Percentiles rank a stretch among this genome's conserved stretches.
phyloP scores from a whole-genome alignment of 2,113 vertebrate species.

The Hippoglossus stenolepis region DNA sequence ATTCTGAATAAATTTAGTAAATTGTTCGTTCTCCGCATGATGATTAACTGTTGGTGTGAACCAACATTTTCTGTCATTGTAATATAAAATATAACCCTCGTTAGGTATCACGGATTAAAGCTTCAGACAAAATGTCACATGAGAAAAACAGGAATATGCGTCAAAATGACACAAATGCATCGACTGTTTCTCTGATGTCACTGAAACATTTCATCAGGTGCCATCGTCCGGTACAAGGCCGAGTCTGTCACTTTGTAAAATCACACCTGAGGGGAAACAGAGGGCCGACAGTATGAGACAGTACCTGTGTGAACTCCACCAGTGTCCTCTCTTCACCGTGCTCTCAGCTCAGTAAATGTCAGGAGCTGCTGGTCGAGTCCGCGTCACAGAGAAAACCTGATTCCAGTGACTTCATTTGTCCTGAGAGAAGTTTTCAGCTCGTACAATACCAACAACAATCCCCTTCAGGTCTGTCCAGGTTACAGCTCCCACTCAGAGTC shows the following conservation, averaged over 20 bases:
- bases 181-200: too few species aligned
- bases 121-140: background rate
- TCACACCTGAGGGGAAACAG: background rate
- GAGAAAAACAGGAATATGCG: too few species aligned
- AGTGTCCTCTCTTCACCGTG: background rate
- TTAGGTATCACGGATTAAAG: background rate
- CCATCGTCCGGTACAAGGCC: background rate
- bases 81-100: too few species aligned
- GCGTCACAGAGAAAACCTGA: constrained; percentile 18
- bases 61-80: too few species aligned
- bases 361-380: constrained; percentile 33
- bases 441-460: constrained; percentile 26
- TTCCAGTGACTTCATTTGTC: constrained; percentile 3
- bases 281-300: background rate
- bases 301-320: constrained; percentile 37
- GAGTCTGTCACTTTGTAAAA: too few species aligned
- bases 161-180: too few species aligned
- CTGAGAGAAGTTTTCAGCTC: constrained; percentile 10
- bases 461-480: constrained; percentile 29
- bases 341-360: constrained; percentile 25
- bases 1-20: too few species aligned
- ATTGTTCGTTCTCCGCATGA: too few species aligned
- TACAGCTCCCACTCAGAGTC: constrained; percentile 26
- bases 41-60: too few species aligned
- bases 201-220: too few species aligned